Percentiles rank a stretch among this genome's conserved stretches.
phyloP scores from a whole-genome alignment of 2,113 vertebrate genomes.

The Gorsachius goisagi region DNA sequence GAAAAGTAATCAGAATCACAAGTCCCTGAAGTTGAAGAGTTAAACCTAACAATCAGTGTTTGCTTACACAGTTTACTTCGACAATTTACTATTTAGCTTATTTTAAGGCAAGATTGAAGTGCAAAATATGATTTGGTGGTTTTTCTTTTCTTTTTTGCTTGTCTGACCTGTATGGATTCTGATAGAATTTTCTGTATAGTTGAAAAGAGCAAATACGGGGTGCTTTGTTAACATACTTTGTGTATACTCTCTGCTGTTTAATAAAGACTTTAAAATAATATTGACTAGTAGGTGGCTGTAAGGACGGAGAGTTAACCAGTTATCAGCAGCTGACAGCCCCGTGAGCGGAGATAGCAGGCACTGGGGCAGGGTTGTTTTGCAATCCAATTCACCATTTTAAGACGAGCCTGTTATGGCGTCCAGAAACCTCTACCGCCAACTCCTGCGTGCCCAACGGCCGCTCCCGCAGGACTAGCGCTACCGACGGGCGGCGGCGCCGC shows the following conservation, averaged over 20 bases:
- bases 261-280: not conserved
- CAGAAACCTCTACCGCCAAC: conserved; percentile 16
- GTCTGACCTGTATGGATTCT: not conserved
- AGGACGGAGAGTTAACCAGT: not conserved
- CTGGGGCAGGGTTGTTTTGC: conserved; percentile 26
- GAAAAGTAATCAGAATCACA: not conserved
- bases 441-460: not conserved
- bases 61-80: not conserved
- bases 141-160: not conserved
- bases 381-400: conserved; percentile 54
- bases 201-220: fast-evolving
- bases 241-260: not conserved
- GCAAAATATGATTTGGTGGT: not conserved
- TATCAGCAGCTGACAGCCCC: not conserved
- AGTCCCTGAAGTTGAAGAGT: not conserved
- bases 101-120: not conserved
- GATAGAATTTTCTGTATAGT: fast-evolving
- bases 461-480: not conserved
- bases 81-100: not conserved
- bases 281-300: not conserved
- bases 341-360: not conserved
- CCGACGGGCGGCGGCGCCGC: too few species aligned
- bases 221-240: not conserved
- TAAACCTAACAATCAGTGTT: fast-evolving
- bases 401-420: conserved; percentile 37